Evolutionary conservation across 2,113 vertebrate species (phyloP).

Genomic region (Pongo abelii): DNA sequence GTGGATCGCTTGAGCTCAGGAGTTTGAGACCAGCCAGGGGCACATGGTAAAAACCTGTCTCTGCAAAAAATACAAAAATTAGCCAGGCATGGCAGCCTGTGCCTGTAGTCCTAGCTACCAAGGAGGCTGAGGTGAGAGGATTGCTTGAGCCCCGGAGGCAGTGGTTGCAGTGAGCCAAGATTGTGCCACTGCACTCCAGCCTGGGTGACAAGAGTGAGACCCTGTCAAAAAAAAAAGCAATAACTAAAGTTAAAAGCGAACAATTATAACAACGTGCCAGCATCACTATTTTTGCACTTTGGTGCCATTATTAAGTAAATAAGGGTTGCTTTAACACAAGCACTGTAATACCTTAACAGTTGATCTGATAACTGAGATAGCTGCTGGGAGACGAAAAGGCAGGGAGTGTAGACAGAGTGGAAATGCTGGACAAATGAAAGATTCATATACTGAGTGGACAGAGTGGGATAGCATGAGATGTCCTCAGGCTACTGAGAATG

Average conservation of each 20-base stretch:
- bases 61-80: too few relatives aligned
- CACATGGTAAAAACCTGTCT: too few relatives aligned
- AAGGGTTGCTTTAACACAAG: neutral
- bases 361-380: neutral
- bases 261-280: neutral
- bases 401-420: neutral
- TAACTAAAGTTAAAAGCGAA: neutral
- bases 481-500: neutral
- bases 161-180: neutral
- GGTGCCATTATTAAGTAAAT: neutral
- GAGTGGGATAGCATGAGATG: neutral
- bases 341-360: neutral
- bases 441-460: neutral
- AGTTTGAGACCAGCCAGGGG: too few relatives aligned
- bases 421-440: neutral
- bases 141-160: neutral
- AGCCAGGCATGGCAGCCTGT: too few relatives aligned
- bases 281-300: neutral
- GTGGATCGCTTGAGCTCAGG: too few relatives aligned
- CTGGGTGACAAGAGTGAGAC: neutral
- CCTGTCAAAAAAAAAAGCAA: neutral
- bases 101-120: too few relatives aligned
- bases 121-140: neutral
- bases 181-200: neutral
- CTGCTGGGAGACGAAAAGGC: too few relatives aligned